phyloP scores from a whole-genome alignment of 2,113 vertebrate species.

The Pelvicachromis taeniatus region DNA sequence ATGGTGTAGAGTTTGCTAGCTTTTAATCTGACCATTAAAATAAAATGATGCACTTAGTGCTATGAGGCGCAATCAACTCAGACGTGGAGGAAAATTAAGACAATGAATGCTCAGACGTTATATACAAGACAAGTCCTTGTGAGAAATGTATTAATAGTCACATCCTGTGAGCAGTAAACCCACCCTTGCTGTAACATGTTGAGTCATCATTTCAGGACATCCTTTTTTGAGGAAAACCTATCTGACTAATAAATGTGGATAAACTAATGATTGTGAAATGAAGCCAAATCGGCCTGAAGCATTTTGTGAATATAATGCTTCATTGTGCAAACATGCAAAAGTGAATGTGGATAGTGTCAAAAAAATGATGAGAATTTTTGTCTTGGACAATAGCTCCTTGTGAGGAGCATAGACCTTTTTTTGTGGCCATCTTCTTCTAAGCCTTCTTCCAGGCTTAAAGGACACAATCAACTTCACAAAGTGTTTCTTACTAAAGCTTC shows the following conservation, averaged over 20 bases:
- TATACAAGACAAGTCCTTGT: neutral
- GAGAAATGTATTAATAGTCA: neutral
- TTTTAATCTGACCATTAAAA: neutral
- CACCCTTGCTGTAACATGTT: neutral
- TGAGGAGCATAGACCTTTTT: neutral
- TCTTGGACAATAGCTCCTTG: neutral
- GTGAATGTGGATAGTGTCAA: neutral
- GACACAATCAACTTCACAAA: neutral
- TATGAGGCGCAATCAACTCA: rapidly evolving
- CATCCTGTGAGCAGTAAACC: neutral
- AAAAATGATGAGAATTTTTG: neutral
- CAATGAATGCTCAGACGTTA: neutral
- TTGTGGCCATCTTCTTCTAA: neutral
- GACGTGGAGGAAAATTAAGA: neutral
- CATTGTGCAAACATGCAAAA: neutral
- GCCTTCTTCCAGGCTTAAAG: neutral
- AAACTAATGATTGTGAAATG: neutral
- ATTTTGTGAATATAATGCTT: neutral
- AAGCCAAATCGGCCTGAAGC: neutral
- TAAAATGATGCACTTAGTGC: neutral
- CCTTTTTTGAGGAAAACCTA: neutral
- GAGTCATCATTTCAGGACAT: neutral
- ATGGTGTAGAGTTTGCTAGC: rapidly evolving
- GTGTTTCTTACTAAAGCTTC: neutral
- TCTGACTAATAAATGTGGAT: neutral